phyloP scores from a whole-genome alignment of 2,797 vertebrate genomes.

The Melanotaenia parkinsoni region DNA sequence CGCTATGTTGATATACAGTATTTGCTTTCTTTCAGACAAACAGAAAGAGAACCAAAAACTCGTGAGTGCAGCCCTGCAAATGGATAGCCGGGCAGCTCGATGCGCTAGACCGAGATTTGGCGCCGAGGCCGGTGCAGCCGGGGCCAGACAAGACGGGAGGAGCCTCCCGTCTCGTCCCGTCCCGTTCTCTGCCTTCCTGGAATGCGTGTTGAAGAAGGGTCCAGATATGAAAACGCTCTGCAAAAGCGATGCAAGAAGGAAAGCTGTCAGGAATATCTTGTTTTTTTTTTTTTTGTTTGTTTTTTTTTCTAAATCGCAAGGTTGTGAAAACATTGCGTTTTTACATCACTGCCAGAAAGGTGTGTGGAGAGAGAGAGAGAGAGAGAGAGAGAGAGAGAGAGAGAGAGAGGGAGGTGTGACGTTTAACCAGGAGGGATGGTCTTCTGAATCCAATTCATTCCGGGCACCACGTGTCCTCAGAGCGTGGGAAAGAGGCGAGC shows the following conservation, averaged over 20 bases:
- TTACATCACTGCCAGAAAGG: slow-evolving; percentile 18
- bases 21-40: slow-evolving; percentile 1
- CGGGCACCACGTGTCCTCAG: slow-evolving; percentile 91
- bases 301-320: neutral
- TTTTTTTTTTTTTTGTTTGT: neutral
- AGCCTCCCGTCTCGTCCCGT: slow-evolving; percentile 20
- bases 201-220: slow-evolving; percentile 12
- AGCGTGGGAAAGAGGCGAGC: slow-evolving; percentile 99
- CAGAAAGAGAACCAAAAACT: slow-evolving; percentile 7
- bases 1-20: slow-evolving; percentile 45
- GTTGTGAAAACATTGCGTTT: slow-evolving; percentile 1
- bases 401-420: slow-evolving; percentile 68
- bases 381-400: slow-evolving; percentile 18
- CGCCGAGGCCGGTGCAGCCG: slow-evolving; percentile 51
- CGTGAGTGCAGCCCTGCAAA: slow-evolving; percentile 2
- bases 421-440: slow-evolving; percentile 84
- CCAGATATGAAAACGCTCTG: neutral
- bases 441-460: slow-evolving; percentile 90
- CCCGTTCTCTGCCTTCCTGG: slow-evolving; percentile 9
- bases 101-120: slow-evolving; percentile 53
- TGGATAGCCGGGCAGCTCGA: slow-evolving; percentile 14
- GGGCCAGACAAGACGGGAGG: slow-evolving; percentile 58
- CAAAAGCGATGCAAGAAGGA: neutral
- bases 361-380: slow-evolving; percentile 17
- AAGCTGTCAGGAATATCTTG: neutral